Base-by-base conservation (phyloP, 1,140 invertebrate genomes). In the Caenorhabditis inopinata region DNA sequence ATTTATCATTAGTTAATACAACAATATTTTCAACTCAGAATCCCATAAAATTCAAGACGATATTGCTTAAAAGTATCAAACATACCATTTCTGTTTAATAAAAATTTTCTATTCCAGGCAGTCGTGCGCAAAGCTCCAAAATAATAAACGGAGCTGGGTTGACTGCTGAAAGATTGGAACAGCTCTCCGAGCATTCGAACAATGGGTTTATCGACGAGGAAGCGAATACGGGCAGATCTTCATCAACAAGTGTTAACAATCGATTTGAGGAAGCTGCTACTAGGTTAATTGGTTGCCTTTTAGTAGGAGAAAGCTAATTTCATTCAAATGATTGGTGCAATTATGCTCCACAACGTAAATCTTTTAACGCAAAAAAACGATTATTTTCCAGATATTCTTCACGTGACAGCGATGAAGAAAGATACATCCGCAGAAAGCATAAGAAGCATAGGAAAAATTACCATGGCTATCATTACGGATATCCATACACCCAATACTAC, bases 391-490 rank as follows among this genome's bases (percentile, higher is more conserved):
- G 42, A 75, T 18, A 42, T 47, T 29, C 73, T 47, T 29, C 47
- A 11, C 11, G 45, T 27, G 42, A 46, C 16, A 47, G 48, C 42
- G 42, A 75, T 0, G 73, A 49, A 18, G 32, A 38, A 42, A 16
- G 38, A 14, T 58, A 53, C 42, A 42, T 35, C 29, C 51, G 23
- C 23, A 11, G 58, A 68, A 68, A 27, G 23, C 58, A 78, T 76
- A 38, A 47, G 14, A 51, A 76, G 16, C 46, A 62, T 35, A 42
- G 45, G 14, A 68, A 74, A 25, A 21, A 12, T 46, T 38, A 58
- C 51, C 49, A 38, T 49, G 58, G 58, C n/a, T 38, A 79, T 16
- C 42, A 79, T 46, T 79, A 79, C 38, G 38, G 62, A 42, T 47
- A 35, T 12, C 62, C 62, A 35, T 58, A 75, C 16, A 38, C 25